Base-by-base conservation (phyloP, 37 sponge, comb jelly and placozoan species). In the Diacarnus erythraeanus region DNA sequence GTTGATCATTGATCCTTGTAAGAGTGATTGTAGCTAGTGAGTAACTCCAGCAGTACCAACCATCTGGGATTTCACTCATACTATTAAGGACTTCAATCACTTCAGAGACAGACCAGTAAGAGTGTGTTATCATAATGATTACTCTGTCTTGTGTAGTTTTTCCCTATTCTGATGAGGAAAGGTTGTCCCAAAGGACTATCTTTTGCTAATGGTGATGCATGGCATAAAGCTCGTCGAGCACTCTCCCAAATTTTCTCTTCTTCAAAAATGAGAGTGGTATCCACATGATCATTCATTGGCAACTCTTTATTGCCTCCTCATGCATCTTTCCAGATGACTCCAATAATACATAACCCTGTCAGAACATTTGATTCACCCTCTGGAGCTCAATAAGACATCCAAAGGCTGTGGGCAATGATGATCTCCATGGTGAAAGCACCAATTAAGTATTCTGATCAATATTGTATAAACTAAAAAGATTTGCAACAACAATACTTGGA, bases 191-290 rank as follows among this genome's bases (percentile, higher is more conserved):
- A 66, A 26, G 47, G 71, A 20, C 82, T 90, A 20, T 44, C 81
- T 22, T 75, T 72, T 39, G 42, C 77, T 20, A 67, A 69, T 27
- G 91, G 71, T 25, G 86, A 85, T 9, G 2, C 38, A 15, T 90
- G 91, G 91, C 77, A 47, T 51, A 78, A 43, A 59, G 59, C 71
- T 26, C 70, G 91, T 34, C 76, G 64, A 22, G 76, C 51, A 5
- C 82, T 90, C 73, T 76, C 91, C 35, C 87, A 86, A 26, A 74
- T 78, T 9, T 90, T 90, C 74, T 80, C 86, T 36, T 64, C 83
- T 29, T 37, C 72, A 44, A 90, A 90, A 30, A 82, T 90, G 77
- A 90, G 77, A 73, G 33, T 78, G 82, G 89, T 89, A 59, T 42
- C 42, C 29, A 47, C 12, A 47, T 6, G 10, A 47, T 47, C 12